A percentile compares a stretch with the other conserved stretches of the same genome.
These are phyloP conservation scores for Drosophila bunnanda DNA, from an alignment of 2,888 invertebrate species.

Conservation along the genomic window DNA sequence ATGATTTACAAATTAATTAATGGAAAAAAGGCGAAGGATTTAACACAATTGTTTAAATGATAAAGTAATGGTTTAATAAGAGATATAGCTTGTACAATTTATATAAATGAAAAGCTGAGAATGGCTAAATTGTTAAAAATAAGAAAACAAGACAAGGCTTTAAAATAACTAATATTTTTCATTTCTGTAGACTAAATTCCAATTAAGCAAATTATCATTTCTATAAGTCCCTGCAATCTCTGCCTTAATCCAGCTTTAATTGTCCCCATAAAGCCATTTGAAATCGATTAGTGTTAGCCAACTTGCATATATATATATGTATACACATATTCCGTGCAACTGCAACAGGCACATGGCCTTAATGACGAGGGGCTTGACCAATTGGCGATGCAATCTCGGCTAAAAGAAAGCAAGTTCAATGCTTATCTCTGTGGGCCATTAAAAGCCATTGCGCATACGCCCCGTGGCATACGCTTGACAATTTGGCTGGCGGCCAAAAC, in stretches of 20 bases:
- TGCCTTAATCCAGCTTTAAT: conserved; percentile 23
- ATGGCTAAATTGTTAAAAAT: background rate
- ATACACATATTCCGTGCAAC: background rate
- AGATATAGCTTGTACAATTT: background rate
- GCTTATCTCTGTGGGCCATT: conserved; percentile 67
- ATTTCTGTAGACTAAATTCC: too few species aligned
- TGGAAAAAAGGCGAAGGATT: too few species aligned
- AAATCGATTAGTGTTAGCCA: conserved; percentile 33
- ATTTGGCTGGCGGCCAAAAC: conserved; percentile 66
- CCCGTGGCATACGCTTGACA: conserved; percentile 52
- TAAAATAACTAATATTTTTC: background rate
- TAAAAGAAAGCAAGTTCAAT: conserved; percentile 69
- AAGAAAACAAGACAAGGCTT: background rate
- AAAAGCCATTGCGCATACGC: conserved; percentile 76
- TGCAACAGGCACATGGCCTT: conserved; percentile 64
- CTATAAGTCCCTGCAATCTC: background rate
- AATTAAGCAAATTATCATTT: background rate
- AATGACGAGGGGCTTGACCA: conserved; percentile 56
- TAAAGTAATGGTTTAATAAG: background rate
- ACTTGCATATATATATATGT: background rate
- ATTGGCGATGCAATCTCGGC: conserved; percentile 39
- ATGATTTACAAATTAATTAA: background rate
- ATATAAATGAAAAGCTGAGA: background rate
- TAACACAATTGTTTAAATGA: background rate
- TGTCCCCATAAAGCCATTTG: conserved; percentile 22